Evolutionary conservation across 2,797 vertebrate genomes (phyloP).

Genomic region (Darevskia mixta): DNA sequence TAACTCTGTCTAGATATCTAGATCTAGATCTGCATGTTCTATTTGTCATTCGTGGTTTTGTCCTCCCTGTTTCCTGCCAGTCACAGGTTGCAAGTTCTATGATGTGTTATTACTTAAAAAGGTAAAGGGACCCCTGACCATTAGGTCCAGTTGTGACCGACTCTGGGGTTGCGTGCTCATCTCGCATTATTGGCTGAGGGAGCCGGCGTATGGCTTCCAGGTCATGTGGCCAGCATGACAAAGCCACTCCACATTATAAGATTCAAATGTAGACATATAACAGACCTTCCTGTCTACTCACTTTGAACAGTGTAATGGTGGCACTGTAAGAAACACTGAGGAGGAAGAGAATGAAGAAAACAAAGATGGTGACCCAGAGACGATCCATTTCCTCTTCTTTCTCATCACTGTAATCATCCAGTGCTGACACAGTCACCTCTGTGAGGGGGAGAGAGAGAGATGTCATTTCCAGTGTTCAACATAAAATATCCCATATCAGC

Average conservation of each 20-base stretch:
- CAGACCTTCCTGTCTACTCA: slow-evolving; percentile 28
- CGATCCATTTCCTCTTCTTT: slow-evolving; percentile 74
- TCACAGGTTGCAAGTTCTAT: background rate
- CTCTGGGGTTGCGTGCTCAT: too few relatives aligned
- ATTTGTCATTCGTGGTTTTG: background rate
- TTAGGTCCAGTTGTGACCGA: too few relatives aligned
- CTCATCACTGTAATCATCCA: background rate
- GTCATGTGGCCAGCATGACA: too few relatives aligned
- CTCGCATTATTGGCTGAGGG: too few relatives aligned
- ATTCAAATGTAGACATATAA: background rate
- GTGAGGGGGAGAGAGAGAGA: background rate
- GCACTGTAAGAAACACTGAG: slow-evolving; percentile 86
- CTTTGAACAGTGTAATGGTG: slow-evolving; percentile 85
- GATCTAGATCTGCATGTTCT: too few relatives aligned
- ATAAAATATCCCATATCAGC: background rate
- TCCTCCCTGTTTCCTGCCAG: background rate
- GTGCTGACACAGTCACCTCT: background rate
- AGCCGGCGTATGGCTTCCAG: too few relatives aligned
- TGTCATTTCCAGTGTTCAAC: background rate
- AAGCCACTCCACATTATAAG: background rate
- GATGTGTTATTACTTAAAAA: too few relatives aligned
- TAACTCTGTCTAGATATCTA: too few relatives aligned
- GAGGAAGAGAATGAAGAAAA: slow-evolving; percentile 89
- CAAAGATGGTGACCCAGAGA: slow-evolving; percentile 79
- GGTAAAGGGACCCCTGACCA: too few relatives aligned